Evolutionary conservation across 2,113 vertebrate genomes (phyloP), one percentile per base, ranked within the genome.

Genomic region (Coregonus clupeaformis): DNA sequence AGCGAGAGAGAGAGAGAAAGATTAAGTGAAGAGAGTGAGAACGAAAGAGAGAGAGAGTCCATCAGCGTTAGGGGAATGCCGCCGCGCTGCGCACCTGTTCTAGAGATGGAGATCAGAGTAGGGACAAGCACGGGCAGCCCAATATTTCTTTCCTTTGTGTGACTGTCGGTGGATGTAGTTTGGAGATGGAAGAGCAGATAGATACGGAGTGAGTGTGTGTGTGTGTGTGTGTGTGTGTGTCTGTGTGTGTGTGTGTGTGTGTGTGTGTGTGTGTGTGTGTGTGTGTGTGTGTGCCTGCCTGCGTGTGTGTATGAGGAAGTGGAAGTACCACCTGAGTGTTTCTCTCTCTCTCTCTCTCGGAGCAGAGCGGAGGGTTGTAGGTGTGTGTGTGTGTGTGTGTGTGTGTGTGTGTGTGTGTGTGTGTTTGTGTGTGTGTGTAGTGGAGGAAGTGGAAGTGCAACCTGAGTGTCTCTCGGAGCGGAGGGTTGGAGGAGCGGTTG

Each of bases 71-170:
- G 76, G 80, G 77, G 76, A 81, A 16, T 13, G 52, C 52, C 52
- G 52, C 9, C 52, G 1, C 73, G 27, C 30, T 14, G 52, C 36
- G 72, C 79, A 83, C 75, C 85, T 83, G 79, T 83, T 72, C 72
- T 60, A 72, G 32, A 63, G 66, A 73, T 67, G 52, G 57, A 62
- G 74, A 27, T 27, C 27, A 2, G 27, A 27, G 27, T 2, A 2
- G 32, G 32, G 32, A 36, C 32, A 36, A 36, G 32, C 6, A 74
- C 69, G 55, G 72, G 65, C 63, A 64, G 72, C 20, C 20, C 55
- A 65, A 27, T 24, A 14, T 6, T 5, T 2, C 1, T 7, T 7
- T 12, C 22, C 22, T 27, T 11, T 64, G n/a, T 64, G 12, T 6
- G 25, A 64, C 22, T 64, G 22, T 16, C 16, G 22, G 20, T 62